Evolutionary conservation across 2,888 invertebrate species (phyloP).

Genomic region (Aricia artaxerxes): DNA sequence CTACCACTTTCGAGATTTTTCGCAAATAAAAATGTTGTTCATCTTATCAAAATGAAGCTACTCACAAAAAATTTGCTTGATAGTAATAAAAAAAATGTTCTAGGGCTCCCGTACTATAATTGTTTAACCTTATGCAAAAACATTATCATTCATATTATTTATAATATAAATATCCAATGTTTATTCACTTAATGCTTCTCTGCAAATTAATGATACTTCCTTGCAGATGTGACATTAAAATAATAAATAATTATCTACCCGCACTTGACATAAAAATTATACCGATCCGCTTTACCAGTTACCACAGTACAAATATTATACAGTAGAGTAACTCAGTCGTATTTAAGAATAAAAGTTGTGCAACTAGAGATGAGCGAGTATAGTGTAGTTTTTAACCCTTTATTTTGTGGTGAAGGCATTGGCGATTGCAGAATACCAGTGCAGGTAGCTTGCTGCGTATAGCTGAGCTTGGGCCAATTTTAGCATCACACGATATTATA

Average conservation of each 20-base stretch:
- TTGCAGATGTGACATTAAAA: conserved; percentile 1
- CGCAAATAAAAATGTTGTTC: too few relatives aligned
- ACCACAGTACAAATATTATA: not conserved
- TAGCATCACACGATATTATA: too few relatives aligned
- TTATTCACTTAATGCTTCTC: not conserved
- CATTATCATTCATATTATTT: not conserved
- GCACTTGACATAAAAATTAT: conserved; percentile 23
- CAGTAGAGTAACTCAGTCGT: not conserved
- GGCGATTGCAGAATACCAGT: too few relatives aligned
- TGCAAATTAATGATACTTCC: not conserved
- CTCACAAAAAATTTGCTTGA: too few relatives aligned
- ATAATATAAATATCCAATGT: not conserved
- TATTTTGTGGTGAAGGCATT: too few relatives aligned
- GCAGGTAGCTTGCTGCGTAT: too few relatives aligned
- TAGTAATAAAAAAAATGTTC: too few relatives aligned
- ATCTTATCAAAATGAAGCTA: too few relatives aligned
- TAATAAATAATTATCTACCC: conserved; percentile 5
- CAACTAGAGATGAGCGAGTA: not conserved
- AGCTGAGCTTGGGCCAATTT: too few relatives aligned
- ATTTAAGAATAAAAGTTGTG: not conserved
- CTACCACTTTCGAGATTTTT: too few relatives aligned
- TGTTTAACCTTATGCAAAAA: not conserved
- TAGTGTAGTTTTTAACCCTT: too few relatives aligned
- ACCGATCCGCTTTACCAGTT: conserved; percentile 1
- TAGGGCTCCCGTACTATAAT: too few relatives aligned